phyloP scores from a whole-genome alignment of 2,113 vertebrate species.

The Glaucomys volans region DNA sequence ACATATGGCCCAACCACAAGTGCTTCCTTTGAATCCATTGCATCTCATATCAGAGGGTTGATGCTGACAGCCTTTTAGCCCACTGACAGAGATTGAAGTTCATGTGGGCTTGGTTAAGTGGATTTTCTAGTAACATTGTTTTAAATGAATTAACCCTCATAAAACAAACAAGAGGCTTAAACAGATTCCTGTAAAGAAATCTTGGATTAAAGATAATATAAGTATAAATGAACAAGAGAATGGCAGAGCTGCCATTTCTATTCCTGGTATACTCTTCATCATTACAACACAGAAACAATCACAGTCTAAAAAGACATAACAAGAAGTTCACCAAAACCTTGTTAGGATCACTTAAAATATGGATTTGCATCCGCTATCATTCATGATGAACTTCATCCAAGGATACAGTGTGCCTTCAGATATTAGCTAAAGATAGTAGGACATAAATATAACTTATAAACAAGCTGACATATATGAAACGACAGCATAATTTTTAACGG shows the following conservation, averaged over 20 bases:
- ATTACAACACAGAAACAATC: not conserved
- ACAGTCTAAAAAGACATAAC: not conserved
- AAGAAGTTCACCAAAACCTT: slow-evolving; percentile 29
- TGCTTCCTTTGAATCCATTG: not conserved
- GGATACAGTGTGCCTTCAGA: not conserved
- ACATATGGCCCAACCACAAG: not conserved
- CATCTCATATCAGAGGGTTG: not conserved
- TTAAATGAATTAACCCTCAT: slow-evolving; percentile 61
- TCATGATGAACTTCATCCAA: not conserved
- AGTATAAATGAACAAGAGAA: not conserved
- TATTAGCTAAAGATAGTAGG: not conserved
- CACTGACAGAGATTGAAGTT: not conserved
- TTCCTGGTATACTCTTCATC: not conserved
- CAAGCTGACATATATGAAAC: not conserved
- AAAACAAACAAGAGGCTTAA: slow-evolving; percentile 51
- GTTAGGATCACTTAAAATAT: not conserved
- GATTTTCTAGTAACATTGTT: slow-evolving; percentile 31
- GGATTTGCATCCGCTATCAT: not conserved
- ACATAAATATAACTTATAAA: not conserved
- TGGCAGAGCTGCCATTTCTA: not conserved
- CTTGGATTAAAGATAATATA: not conserved
- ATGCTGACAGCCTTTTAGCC: not conserved
- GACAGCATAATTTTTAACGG: not conserved
- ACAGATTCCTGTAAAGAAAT: slow-evolving; percentile 43
- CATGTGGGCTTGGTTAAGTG: not conserved